These are phyloP conservation scores for Prunella fulvescens DNA, from an alignment of 2,113 vertebrate genomes.

Conservation along the genomic window DNA sequence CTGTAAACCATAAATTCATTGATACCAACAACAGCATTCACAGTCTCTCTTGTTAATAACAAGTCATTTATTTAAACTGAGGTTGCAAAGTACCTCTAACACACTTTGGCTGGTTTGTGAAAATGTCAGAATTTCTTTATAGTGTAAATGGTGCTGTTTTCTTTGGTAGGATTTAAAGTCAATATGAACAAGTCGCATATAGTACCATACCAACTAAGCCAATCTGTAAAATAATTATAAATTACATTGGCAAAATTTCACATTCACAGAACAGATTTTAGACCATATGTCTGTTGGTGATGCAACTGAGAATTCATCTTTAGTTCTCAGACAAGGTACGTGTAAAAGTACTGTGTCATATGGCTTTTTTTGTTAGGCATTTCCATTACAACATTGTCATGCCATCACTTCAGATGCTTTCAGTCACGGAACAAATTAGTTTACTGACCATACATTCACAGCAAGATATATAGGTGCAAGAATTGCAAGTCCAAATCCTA, in stretches of 20 bases:
- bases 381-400: not conserved
- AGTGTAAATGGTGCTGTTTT: not conserved
- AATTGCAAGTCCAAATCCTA: not conserved
- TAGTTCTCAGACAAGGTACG: conserved; percentile 27
- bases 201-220: not conserved
- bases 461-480: not conserved
- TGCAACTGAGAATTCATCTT: conserved; percentile 32
- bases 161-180: not conserved
- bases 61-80: not conserved
- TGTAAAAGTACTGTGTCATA: conserved; percentile 28
- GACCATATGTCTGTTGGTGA: conserved; percentile 64
- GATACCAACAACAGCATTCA: not conserved
- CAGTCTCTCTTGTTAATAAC: not conserved
- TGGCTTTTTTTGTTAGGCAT: not conserved
- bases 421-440: not conserved
- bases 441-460: not conserved
- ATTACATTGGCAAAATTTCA: conserved; percentile 33
- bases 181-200: not conserved
- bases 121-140: not conserved
- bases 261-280: conserved; percentile 58
- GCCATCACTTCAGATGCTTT: not conserved
- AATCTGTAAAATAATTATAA: conserved; percentile 49
- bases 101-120: not conserved
- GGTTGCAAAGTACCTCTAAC: not conserved
- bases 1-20: not conserved